Evolutionary conservation across 2,888 invertebrate species (phyloP).

Genomic region (Ochlodes sylvanus): DNA sequence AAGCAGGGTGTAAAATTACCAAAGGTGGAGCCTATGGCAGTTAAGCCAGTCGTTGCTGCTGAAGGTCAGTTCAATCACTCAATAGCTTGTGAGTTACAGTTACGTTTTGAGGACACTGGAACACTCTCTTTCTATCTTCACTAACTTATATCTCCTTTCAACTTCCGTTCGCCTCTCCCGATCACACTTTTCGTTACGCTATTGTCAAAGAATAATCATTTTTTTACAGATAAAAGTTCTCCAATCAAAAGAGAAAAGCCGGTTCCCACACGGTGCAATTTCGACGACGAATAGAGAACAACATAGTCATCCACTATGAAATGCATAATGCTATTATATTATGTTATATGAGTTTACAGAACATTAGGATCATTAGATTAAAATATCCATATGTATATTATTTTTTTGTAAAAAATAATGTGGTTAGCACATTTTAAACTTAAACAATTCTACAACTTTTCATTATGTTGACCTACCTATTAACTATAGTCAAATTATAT

Average conservation of each 20-base stretch:
- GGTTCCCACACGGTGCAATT: constrained; percentile 61
- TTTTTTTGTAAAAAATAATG: constrained; percentile 16
- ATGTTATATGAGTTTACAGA: constrained; percentile 10
- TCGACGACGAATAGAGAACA: constrained; percentile 53
- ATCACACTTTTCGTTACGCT: too few relatives aligned
- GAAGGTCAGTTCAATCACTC: constrained; percentile 54
- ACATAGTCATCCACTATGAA: background rate
- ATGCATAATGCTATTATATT: constrained; percentile 12
- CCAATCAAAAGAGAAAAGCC: constrained; percentile 55
- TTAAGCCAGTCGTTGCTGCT: constrained; percentile 58
- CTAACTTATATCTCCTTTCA: too few relatives aligned
- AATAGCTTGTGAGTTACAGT: too few relatives aligned
- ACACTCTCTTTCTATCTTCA: too few relatives aligned
- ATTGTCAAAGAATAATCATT: background rate
- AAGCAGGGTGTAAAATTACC: constrained; percentile 79
- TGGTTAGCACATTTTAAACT: constrained; percentile 21
- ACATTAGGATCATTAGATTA: background rate
- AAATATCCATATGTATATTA: background rate
- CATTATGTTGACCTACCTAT: constrained; percentile 10
- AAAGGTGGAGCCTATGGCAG: constrained; percentile 53
- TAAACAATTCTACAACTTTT: constrained; percentile 9
- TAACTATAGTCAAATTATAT: too few relatives aligned
- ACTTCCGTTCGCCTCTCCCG: too few relatives aligned
- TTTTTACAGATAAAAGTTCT: constrained; percentile 56
- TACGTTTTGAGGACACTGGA: too few relatives aligned